Evolutionary conservation across 2,888 invertebrate genomes (phyloP).

Genomic region (Ditylenchus weischeri): DNA sequence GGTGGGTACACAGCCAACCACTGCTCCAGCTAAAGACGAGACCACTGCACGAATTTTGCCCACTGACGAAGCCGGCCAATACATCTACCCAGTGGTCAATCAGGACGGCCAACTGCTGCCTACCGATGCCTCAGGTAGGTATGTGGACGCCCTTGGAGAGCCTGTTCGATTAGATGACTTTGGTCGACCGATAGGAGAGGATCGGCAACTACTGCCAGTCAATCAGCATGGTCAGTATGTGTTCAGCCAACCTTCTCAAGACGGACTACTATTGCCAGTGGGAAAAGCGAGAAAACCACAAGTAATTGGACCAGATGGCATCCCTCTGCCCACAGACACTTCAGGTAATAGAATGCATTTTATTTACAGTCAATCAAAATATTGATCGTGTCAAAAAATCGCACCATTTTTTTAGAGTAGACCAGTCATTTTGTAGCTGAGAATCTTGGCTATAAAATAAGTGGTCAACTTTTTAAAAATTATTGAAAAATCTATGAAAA

Average conservation of each 20-base stretch:
- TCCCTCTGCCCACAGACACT: slow-evolving; percentile 34
- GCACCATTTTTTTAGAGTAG: too few relatives aligned
- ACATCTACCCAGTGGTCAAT: slow-evolving; percentile 29
- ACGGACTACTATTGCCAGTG: not conserved
- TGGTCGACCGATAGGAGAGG: slow-evolving; percentile 32
- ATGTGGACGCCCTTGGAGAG: slow-evolving; percentile 37
- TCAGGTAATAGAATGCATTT: slow-evolving; percentile 23
- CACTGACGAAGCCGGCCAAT: slow-evolving; percentile 34
- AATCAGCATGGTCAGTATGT: slow-evolving; percentile 16
- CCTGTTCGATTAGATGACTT: slow-evolving; percentile 34
- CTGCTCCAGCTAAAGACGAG: not conserved
- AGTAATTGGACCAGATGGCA: slow-evolving; percentile 29
- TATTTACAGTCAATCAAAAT: too few relatives aligned
- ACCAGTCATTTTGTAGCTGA: too few relatives aligned
- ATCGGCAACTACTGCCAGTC: slow-evolving; percentile 31
- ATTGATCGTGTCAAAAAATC: too few relatives aligned
- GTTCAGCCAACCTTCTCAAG: not conserved
- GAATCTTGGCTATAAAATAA: too few relatives aligned
- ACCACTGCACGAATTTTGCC: slow-evolving; percentile 23
- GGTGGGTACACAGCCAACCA: not conserved
- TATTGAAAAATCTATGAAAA: too few relatives aligned
- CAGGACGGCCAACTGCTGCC: slow-evolving; percentile 34
- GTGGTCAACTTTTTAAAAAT: too few relatives aligned
- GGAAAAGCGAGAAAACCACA: not conserved
- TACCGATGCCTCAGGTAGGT: slow-evolving; percentile 31